Conservation (phyloP, 2,113 vertebrate species). For the Genyomyrus donnyi region DNA sequence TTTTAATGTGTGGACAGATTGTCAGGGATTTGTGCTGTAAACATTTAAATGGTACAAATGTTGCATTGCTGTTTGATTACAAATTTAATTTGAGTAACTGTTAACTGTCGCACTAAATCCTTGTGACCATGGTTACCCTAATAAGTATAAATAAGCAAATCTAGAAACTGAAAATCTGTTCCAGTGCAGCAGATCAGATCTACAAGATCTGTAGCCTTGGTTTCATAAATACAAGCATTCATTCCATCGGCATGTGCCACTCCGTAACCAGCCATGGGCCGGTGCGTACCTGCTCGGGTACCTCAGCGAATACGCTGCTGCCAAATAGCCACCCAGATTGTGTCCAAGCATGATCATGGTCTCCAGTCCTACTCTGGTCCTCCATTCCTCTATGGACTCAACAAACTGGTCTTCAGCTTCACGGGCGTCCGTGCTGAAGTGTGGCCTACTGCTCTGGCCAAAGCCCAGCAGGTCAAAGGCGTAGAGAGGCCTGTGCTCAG, state of each 20-base stretch:
- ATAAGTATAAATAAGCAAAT: not conserved
- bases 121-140: not conserved
- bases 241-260: not conserved
- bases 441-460: conserved; percentile 83
- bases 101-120: not conserved
- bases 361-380: conserved; percentile 70
- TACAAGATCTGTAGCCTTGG: not conserved
- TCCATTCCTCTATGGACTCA: conserved; percentile 88
- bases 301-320: conserved; percentile 78
- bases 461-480: conserved; percentile 88
- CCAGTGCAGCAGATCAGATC: not conserved
- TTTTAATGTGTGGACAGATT: not conserved
- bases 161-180: not conserved
- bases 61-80: not conserved
- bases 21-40: not conserved
- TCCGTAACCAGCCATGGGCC: not conserved
- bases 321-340: conserved; percentile 88
- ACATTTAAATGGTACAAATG: not conserved
- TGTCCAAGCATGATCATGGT: conserved; percentile 86
- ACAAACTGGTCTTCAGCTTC: conserved; percentile 86
- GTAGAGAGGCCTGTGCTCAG: conserved; percentile 69
- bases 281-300: conserved; percentile 74
- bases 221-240: not conserved
- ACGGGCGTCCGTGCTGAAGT: conserved; percentile 69
- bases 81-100: not conserved